Percentiles rank a stretch among this genome's conserved stretches.
These are phyloP conservation scores for Sminthopsis crassicaudata DNA, from an alignment of 2,113 vertebrate genomes.

Conservation along the genomic window DNA sequence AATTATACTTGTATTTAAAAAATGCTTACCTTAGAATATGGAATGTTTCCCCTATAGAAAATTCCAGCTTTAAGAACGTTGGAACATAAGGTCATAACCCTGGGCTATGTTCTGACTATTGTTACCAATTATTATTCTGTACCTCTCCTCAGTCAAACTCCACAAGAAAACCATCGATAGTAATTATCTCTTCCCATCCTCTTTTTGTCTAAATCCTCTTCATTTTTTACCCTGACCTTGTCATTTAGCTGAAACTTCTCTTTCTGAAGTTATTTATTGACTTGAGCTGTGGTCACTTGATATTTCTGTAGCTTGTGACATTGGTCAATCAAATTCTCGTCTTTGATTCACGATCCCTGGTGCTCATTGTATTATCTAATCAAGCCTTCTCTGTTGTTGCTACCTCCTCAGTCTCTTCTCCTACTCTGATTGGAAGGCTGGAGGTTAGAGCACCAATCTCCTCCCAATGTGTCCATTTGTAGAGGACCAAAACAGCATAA, in stretches of 20 bases:
- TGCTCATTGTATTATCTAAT: too few species aligned
- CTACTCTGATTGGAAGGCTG: not conserved
- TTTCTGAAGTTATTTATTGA: not conserved
- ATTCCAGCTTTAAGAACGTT: not conserved
- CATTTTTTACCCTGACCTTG: not conserved
- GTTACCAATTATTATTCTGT: not conserved
- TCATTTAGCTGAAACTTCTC: not conserved
- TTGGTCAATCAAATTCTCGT: not conserved
- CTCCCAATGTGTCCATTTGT: not conserved
- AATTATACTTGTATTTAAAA: not conserved
- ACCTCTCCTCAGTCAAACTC: not conserved
- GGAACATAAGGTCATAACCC: not conserved
- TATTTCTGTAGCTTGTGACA: not conserved
- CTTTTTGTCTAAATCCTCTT: not conserved
- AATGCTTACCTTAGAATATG: not conserved
- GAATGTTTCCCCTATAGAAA: not conserved
- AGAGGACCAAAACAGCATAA: not conserved
- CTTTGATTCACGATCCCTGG: not conserved
- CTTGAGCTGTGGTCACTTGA: not conserved
- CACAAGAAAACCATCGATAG: not conserved
- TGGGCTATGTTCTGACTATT: not conserved
- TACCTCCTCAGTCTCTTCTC: not conserved
- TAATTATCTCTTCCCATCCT: not conserved
- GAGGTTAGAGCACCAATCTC: not conserved
- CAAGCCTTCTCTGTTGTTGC: not conserved